A percentile compares a stretch with the other conserved stretches of the same genome.
Evolutionary conservation across 2,113 vertebrate genomes (phyloP).

Genomic region (Amblyopsis rosae): DNA sequence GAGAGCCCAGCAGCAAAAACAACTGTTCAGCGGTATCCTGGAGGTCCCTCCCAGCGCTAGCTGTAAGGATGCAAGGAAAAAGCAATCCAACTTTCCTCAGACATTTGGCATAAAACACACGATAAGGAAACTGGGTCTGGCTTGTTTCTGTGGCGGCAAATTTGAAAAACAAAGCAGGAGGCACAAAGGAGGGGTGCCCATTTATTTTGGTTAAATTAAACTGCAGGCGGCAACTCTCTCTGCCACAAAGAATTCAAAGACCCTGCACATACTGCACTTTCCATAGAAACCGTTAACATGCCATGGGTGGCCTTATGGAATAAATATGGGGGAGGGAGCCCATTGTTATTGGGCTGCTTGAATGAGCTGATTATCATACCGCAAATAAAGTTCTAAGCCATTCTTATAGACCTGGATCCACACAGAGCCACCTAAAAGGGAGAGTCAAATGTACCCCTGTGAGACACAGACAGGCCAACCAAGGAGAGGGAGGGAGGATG

Average conservation of each 20-base stretch:
- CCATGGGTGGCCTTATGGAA: constrained; percentile 46
- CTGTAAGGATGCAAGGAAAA: no score
- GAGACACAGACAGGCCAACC: constrained; percentile 44
- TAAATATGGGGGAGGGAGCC: constrained; percentile 22
- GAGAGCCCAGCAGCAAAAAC: no score
- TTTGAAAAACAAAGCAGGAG: constrained; percentile 9
- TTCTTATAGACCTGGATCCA: constrained; percentile 36
- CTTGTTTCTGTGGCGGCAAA: not conserved
- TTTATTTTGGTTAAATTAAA: constrained; percentile 22
- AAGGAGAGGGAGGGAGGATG: constrained; percentile 15
- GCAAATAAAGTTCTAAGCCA: constrained; percentile 62
- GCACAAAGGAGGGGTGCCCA: not conserved
- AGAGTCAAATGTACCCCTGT: constrained; percentile 58
- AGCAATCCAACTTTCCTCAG: not conserved
- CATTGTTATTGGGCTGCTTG: constrained; percentile 48
- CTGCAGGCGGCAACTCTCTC: not conserved
- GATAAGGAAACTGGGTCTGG: not conserved
- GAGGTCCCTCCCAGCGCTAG: no score
- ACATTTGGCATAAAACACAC: not conserved
- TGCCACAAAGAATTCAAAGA: constrained; percentile 40
- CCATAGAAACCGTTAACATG: constrained; percentile 67
- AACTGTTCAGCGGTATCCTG: no score
- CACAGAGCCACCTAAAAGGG: constrained; percentile 49
- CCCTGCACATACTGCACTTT: constrained; percentile 44
- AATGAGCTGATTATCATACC: constrained; percentile 56